Evolutionary conservation across 2,113 vertebrate genomes (phyloP).

Genomic region (Myiagra hebetior): DNA sequence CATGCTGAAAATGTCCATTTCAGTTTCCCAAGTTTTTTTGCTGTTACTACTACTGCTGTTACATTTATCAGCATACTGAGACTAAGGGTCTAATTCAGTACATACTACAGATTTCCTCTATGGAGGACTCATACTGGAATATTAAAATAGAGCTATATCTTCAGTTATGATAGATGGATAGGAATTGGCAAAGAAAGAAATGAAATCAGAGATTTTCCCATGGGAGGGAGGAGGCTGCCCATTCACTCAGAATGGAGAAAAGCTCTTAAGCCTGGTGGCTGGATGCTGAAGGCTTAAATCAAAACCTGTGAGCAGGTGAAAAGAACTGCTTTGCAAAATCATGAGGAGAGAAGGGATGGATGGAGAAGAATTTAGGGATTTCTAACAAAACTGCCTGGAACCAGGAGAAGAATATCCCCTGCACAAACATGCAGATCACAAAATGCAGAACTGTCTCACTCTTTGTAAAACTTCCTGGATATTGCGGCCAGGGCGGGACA

Average conservation of each 20-base stretch:
- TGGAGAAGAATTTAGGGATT: background rate
- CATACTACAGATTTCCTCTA: background rate
- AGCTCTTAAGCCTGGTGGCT: background rate
- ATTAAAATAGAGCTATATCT: background rate
- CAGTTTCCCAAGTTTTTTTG: background rate
- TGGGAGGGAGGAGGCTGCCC: background rate
- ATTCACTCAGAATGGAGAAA: background rate
- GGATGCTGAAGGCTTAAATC: background rate
- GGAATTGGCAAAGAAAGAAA: background rate
- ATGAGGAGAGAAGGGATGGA: background rate
- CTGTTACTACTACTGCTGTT: background rate
- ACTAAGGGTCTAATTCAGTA: background rate
- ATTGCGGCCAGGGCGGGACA: fast-evolving
- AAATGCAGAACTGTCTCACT: background rate
- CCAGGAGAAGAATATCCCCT: background rate
- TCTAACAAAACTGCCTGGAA: background rate
- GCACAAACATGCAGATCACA: background rate
- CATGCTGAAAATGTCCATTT: background rate
- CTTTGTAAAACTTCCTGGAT: background rate
- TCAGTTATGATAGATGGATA: background rate
- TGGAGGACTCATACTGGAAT: background rate
- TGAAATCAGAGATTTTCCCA: background rate
- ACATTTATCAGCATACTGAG: background rate
- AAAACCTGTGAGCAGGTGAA: background rate
- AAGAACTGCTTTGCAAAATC: background rate